A percentile compares a stretch with the other conserved stretches of the same genome.
Conservation (phyloP, 2,797 vertebrate genomes). For the Helicolenus hilgendorfi region DNA sequence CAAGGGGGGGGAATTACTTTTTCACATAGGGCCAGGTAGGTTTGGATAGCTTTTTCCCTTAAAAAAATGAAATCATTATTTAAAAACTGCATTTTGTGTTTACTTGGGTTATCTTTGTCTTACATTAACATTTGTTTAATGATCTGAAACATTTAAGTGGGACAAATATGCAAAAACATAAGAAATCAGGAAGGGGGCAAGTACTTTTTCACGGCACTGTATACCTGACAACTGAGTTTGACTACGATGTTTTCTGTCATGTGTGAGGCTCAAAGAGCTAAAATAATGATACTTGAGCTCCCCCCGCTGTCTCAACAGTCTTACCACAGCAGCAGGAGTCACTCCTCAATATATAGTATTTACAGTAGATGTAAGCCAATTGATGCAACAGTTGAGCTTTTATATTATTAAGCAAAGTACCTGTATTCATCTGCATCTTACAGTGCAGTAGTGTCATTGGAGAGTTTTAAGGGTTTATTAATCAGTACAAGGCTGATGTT, state of each 20-base stretch:
- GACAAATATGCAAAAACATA: too few relatives aligned
- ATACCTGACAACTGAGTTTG: neutral
- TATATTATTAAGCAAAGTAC: too few relatives aligned
- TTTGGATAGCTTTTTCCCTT: too few relatives aligned
- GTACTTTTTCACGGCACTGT: too few relatives aligned
- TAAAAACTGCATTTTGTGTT: too few relatives aligned
- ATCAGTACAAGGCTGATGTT: neutral
- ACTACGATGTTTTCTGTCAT: neutral
- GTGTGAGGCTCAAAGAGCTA: neutral
- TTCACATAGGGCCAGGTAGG: too few relatives aligned
- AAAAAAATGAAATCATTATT: too few relatives aligned
- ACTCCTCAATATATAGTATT: neutral
- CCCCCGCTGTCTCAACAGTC: conserved; percentile 25
- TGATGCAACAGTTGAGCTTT: neutral
- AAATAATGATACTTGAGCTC: conserved; percentile 9
- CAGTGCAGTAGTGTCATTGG: neutral
- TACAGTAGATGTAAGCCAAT: neutral
- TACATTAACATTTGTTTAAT: too few relatives aligned
- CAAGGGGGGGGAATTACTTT: too few relatives aligned
- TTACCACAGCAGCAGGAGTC: neutral
- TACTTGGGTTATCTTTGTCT: too few relatives aligned
- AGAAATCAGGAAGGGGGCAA: too few relatives aligned
- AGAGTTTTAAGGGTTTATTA: neutral
- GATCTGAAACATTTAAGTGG: too few relatives aligned
- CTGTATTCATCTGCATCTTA: neutral